Base-by-base conservation (phyloP, 92 coral and sea anemone species). In the Scolanthus callimorphus region DNA sequence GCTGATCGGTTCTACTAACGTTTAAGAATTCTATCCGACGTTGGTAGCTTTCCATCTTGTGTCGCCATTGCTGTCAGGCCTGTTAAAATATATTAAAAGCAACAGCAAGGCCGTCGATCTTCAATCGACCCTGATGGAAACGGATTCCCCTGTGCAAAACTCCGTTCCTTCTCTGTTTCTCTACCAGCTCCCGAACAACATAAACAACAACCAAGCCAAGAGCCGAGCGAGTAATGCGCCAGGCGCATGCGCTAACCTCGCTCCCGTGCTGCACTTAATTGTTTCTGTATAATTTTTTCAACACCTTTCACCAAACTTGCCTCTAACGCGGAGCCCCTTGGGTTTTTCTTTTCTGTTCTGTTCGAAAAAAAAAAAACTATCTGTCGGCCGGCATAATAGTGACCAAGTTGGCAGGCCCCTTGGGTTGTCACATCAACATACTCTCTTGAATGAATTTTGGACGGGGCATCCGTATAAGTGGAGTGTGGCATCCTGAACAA, bases 31-130 rank as follows among this genome's bases (percentile, higher is more conserved):
- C 98, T 90, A 23, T 92, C 98, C 39, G 63, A 57, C 30, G 92
- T 92, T 51, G 89, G 77, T 51, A 68, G 73, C 63, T 88, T 88
- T 67, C 94, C 94, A 92, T 88, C 98, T 84, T 92, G 92, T 31
- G 78, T 73, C 65, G 98, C 86, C 98, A 92, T 92, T 67, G 69
- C 79, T 73, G 71, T 56, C 29, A 74, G 57, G 31, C 75, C 77
- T 55, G 71, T 28, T 59, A 50, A 64, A 78, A 57, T 57, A 59
- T 37, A 73, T 57, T 67, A 58, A 63, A 63, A 58, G 73, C 69
- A 62, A 65, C 70, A 46, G 85, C 82, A 80, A 72, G 74, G 83
- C 81, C 76, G 90, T 81, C 88, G 90, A 64, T 55, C 21, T 56
- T 81, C 65, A 61, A 73, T 71, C 88, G 80, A 73, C 90, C 59